These are phyloP conservation scores for Parelbella ahira DNA, from an alignment of 2,888 invertebrate species.

Conservation along the genomic window DNA sequence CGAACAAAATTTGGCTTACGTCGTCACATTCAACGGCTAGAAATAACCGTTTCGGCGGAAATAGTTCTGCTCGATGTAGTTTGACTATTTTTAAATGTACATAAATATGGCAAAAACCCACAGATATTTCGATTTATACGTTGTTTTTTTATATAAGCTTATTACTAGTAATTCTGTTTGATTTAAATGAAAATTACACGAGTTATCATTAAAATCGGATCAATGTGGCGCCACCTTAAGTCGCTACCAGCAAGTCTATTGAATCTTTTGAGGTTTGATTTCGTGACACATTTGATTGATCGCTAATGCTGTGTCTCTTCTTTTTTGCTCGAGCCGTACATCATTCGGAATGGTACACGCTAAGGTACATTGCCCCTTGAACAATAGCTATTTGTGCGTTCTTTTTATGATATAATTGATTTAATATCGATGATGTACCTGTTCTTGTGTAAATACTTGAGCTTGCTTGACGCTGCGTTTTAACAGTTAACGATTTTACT, in stretches of 20 bases:
- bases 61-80: too few species aligned
- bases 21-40: too few species aligned
- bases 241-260: constrained; percentile 13
- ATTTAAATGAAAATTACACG: too few species aligned
- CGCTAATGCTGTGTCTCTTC: constrained; percentile 19
- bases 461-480: not conserved
- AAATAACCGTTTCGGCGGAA: too few species aligned
- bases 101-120: too few species aligned
- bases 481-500: constrained; percentile 1
- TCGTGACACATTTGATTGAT: constrained; percentile 25
- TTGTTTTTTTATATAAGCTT: too few species aligned
- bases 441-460: constrained; percentile 3
- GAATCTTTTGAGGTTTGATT: constrained; percentile 24
- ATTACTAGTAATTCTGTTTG: too few species aligned
- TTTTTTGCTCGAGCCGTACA: constrained; percentile 14
- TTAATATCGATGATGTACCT: constrained; percentile 6
- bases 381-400: constrained; percentile 15
- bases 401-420: constrained; percentile 18
- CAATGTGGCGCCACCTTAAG: constrained; percentile 10
- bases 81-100: too few species aligned
- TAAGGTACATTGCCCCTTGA: constrained; percentile 16
- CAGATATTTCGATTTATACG: too few species aligned
- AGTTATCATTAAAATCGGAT: not conserved
- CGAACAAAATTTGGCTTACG: too few species aligned
- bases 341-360: constrained; percentile 6